A percentile compares a stretch with the other conserved stretches of the same genome.
These are phyloP conservation scores for Drosophila affinis DNA, from an alignment of 2,888 invertebrate species.

Conservation along the genomic window DNA sequence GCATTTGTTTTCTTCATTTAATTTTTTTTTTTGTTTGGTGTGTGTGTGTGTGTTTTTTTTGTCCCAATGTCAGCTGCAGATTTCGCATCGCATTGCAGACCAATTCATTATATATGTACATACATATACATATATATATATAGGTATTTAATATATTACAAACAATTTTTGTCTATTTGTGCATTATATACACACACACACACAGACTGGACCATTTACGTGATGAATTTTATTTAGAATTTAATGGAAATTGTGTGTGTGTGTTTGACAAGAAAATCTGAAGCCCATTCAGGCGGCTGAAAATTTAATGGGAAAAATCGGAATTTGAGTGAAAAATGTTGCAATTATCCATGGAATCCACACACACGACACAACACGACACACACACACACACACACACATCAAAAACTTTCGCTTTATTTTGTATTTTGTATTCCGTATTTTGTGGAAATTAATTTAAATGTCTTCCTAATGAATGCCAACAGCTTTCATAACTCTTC, in stretches of 20 bases:
- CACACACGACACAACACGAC: not conserved
- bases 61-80: conserved; percentile 63
- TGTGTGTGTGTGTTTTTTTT: not conserved
- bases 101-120: conserved; percentile 18
- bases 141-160: conserved; percentile 17
- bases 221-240: conserved; percentile 24
- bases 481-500: conserved; percentile 60
- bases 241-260: not conserved
- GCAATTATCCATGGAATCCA: conserved; percentile 9
- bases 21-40: not conserved
- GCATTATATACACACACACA: not conserved
- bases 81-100: conserved; percentile 27
- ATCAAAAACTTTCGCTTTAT: conserved; percentile 18
- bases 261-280: conserved; percentile 16
- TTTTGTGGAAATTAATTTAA: conserved; percentile 73
- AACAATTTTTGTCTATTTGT: conserved; percentile 29
- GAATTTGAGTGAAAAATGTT: conserved; percentile 4
- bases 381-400: not conserved
- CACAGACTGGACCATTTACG: conserved; percentile 12
- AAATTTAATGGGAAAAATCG: conserved; percentile 13
- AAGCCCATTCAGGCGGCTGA: not conserved
- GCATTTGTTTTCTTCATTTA: conserved; percentile 40
- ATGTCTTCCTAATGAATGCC: conserved; percentile 72
- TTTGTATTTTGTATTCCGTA: not conserved
- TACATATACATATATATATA: too few relatives aligned